phyloP scores from a whole-genome alignment of 2,888 invertebrate genomes.

The Teleogryllus oceanicus region DNA sequence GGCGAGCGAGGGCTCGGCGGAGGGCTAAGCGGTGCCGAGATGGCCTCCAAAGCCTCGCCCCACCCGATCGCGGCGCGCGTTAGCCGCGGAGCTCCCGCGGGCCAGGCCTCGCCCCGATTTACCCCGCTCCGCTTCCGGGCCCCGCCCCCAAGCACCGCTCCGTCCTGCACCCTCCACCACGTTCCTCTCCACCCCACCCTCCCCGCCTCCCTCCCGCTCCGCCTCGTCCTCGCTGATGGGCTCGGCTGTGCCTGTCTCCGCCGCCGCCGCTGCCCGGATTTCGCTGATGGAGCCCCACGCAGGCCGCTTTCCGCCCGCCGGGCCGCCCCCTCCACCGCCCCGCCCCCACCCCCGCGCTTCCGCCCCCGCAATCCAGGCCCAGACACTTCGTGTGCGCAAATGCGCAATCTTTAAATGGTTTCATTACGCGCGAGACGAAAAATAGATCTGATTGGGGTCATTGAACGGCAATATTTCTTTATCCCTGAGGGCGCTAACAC shows the following conservation, averaged over 20 bases:
- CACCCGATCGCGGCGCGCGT: neutral
- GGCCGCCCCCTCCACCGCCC: neutral
- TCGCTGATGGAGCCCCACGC: neutral
- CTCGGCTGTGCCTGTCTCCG: neutral
- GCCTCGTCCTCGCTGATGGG: neutral
- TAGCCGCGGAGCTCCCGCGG: neutral
- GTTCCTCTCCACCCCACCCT: neutral
- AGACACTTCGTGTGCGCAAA: neutral
- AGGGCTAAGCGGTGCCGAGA: neutral
- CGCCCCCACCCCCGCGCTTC: neutral
- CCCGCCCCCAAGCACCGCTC: neutral
- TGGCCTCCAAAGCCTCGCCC: neutral
- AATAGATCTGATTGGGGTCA: too few relatives aligned
- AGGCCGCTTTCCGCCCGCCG: neutral
- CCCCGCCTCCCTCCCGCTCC: neutral
- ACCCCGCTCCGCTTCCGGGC: neutral
- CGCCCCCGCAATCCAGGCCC: neutral
- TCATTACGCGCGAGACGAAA: too few relatives aligned
- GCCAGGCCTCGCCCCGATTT: neutral
- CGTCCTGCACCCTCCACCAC: neutral
- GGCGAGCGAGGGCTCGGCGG: neutral
- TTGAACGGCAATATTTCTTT: too few relatives aligned
- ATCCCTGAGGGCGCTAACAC: too few relatives aligned
- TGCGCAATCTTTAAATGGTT: too few relatives aligned
- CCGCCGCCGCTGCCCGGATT: neutral